These are phyloP conservation scores for Ecliptopera silaceata DNA, from an alignment of 2,888 invertebrate species.

Conservation along the genomic window DNA sequence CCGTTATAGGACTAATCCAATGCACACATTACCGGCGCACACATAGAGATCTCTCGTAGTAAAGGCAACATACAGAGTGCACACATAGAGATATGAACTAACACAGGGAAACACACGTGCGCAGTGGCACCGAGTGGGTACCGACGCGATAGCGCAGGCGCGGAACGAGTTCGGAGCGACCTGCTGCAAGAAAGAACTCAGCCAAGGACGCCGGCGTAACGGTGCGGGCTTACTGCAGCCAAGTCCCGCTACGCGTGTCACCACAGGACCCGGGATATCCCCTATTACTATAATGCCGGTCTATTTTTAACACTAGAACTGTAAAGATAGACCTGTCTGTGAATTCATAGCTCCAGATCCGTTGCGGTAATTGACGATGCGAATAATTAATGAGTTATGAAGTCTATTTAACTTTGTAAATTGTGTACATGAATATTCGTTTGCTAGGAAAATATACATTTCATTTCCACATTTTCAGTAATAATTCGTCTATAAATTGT, in stretches of 20 bases:
- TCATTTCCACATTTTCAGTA: too few relatives aligned
- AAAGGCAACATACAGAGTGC: conserved; percentile 29
- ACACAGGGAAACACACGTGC: conserved; percentile 65
- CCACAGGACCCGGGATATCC: conserved; percentile 37
- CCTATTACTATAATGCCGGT: conserved; percentile 3
- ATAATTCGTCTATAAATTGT: too few relatives aligned
- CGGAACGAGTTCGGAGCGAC: conserved; percentile 76
- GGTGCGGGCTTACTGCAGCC: conserved; percentile 54
- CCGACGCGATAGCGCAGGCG: conserved; percentile 54
- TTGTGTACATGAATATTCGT: too few relatives aligned
- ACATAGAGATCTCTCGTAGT: conserved; percentile 26
- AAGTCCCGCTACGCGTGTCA: conserved; percentile 51
- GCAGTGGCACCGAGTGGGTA: conserved; percentile 43
- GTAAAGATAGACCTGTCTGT: neutral
- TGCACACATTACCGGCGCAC: conserved; percentile 53
- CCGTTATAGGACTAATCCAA: conserved; percentile 76
- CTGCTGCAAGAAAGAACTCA: conserved; percentile 82
- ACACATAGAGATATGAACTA: conserved; percentile 43
- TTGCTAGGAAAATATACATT: too few relatives aligned
- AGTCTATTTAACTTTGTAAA: too few relatives aligned
- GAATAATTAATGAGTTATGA: neutral
- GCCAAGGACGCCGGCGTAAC: conserved; percentile 82
- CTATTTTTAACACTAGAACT: conserved; percentile 13
- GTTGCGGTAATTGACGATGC: neutral
- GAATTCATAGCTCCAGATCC: neutral